Percentiles rank a stretch among this genome's conserved stretches.
Evolutionary conservation across 2,888 invertebrate species (phyloP).

Genomic region (Eupithecia insigniata): DNA sequence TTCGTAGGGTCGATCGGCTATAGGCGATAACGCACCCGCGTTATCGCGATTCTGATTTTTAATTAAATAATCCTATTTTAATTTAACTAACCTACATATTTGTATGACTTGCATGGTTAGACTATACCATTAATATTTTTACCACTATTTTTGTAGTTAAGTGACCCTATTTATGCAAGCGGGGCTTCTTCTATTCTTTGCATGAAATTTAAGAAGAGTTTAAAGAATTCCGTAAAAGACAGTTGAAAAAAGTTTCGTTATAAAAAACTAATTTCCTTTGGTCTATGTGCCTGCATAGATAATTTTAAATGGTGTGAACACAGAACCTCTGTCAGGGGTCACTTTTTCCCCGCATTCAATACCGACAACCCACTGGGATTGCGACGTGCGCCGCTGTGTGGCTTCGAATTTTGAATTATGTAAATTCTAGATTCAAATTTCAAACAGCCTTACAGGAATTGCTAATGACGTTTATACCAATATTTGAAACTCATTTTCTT

Average conservation of each 20-base stretch:
- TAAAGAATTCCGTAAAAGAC: neutral
- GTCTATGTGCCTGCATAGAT: slow-evolving; percentile 9
- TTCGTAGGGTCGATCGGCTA: too few relatives aligned
- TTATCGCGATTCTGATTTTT: too few relatives aligned
- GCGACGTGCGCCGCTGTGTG: slow-evolving; percentile 11
- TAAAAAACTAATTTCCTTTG: slow-evolving; percentile 2
- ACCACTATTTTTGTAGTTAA: too few relatives aligned
- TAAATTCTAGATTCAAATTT: slow-evolving; percentile 28
- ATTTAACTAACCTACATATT: too few relatives aligned
- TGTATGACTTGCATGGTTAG: too few relatives aligned
- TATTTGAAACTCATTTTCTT: neutral
- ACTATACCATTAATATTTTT: too few relatives aligned
- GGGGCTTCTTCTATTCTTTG: neutral
- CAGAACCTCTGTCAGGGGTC: slow-evolving; percentile 22
- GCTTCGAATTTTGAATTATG: slow-evolving; percentile 24
- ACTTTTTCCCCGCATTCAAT: slow-evolving; percentile 27
- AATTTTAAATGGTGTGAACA: slow-evolving; percentile 39
- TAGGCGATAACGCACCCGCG: too few relatives aligned
- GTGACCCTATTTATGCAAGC: too few relatives aligned
- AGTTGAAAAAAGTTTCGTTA: neutral
- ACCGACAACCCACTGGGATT: slow-evolving; percentile 30
- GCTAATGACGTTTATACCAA: neutral
- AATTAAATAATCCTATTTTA: too few relatives aligned
- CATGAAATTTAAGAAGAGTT: neutral
- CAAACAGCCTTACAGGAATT: slow-evolving; percentile 8